Evolutionary conservation across 2,888 invertebrate genomes (phyloP).

Genomic region (Aphodius sticticus): DNA sequence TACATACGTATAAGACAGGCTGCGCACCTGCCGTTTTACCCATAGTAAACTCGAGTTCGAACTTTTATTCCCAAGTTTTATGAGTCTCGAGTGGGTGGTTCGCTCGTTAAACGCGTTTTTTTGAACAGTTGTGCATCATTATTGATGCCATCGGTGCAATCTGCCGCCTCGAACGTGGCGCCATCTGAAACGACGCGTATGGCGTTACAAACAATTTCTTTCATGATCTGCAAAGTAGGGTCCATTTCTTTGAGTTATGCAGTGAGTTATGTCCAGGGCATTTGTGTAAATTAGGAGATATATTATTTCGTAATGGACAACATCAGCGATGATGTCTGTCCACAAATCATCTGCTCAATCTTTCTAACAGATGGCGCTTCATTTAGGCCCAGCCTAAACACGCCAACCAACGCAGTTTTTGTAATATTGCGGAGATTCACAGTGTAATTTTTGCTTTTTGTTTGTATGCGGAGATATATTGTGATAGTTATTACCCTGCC

Average conservation of each 20-base stretch:
- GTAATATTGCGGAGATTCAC: not conserved
- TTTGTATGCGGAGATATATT: not conserved
- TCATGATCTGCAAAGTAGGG: not conserved
- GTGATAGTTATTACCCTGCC: not conserved
- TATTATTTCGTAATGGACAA: not conserved
- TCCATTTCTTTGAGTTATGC: not conserved
- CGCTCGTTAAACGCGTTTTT: constrained; percentile 33
- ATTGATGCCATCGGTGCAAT: constrained; percentile 31
- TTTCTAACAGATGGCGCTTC: not conserved
- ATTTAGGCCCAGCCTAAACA: not conserved
- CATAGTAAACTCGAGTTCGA: constrained; percentile 30
- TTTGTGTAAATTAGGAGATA: not conserved
- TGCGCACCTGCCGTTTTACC: constrained; percentile 5
- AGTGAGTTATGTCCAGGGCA: not conserved
- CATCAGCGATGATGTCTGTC: not conserved
- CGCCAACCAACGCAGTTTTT: not conserved
- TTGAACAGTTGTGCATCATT: constrained; percentile 31
- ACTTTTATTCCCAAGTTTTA: constrained; percentile 36
- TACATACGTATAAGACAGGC: not conserved
- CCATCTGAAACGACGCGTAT: not conserved
- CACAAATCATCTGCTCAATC: not conserved
- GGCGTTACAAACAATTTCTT: not conserved
- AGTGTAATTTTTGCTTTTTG: not conserved
- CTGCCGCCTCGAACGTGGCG: constrained; percentile 20
- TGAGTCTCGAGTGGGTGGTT: constrained; percentile 39